Evolutionary conservation across 2,888 invertebrate genomes (phyloP), one percentile per base, ranked within the genome.

Genomic region (Dione juno): DNA sequence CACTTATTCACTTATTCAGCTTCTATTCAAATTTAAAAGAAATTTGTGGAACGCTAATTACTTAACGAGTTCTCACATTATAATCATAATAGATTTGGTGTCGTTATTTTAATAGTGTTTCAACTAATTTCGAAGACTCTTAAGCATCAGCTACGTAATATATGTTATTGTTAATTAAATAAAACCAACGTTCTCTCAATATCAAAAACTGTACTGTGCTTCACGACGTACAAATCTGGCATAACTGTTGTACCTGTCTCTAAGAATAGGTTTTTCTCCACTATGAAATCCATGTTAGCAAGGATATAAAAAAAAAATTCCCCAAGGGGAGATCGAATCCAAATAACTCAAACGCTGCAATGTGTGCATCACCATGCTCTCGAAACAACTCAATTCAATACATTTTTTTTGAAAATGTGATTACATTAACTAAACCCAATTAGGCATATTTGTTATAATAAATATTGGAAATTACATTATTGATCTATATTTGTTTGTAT

Each of bases 11-110:
- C 11, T 48, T 9, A 48, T n/a, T n/a, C 57, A 57, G 37, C 10
- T 57, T 40, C 57, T 40, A 52, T 41, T 41, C 43, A 28, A 28
- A 43, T 35, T 50, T 21, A 13, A 64, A 37, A 37, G 28, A 59
- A 21, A 67, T 48, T 41, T 59, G 37, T 67, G 41, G 19, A 41
- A 59, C 48, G n/a, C 28, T 57, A 59, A 67, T 59, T 59, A 67
- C 41, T 41, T 67, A 67, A 59, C 59, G 67, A 66, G 50, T 67
- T 50, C 59, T 52, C 67, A 59, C 67, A 43, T 67, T 66, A 66
- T 41, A 59, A 14, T 66, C 43, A 52, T 28, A 43, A 59, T 59
- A 28, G 59, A 59, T 43, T 59, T 10, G 9, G 43, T 45, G 21
- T 59, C 21, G 59, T 28, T 59, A 43, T 59, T 14, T 43, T 10